Conservation (phyloP, 2,797 vertebrate species). For the Anguilla anguilla region DNA sequence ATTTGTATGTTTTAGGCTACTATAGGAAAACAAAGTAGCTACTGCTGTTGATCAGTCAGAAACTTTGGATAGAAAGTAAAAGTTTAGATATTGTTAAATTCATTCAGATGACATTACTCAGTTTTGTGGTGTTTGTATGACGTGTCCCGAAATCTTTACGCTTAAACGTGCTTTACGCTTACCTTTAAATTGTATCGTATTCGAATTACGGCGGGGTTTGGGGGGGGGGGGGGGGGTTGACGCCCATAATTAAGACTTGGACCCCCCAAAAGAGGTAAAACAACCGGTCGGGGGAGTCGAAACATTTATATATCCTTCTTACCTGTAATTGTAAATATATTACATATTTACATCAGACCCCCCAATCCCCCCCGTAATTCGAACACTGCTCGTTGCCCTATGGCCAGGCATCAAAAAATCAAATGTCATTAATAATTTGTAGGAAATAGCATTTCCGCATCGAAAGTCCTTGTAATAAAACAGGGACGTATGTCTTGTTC, state of each 20-base stretch:
- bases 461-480: neutral
- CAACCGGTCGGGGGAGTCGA: too few species aligned
- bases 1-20: neutral
- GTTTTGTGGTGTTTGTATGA: neutral
- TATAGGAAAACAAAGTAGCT: neutral
- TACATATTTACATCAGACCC: too few species aligned
- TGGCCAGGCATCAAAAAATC: neutral
- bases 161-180: neutral
- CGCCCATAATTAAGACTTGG: too few species aligned
- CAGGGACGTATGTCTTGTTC: neutral
- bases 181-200: too few species aligned
- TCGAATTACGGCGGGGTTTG: too few species aligned
- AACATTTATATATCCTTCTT: too few species aligned
- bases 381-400: neutral
- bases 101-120: neutral
- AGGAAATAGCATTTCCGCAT: neutral
- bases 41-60: neutral
- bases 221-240: too few species aligned
- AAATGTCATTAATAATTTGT: neutral
- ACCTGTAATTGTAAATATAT: too few species aligned
- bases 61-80: neutral
- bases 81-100: neutral
- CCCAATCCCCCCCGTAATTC: too few species aligned
- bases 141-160: neutral
- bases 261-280: too few species aligned